Conservation (phyloP, 2,797 vertebrate species). For the Lagorchestes hirsutus region DNA sequence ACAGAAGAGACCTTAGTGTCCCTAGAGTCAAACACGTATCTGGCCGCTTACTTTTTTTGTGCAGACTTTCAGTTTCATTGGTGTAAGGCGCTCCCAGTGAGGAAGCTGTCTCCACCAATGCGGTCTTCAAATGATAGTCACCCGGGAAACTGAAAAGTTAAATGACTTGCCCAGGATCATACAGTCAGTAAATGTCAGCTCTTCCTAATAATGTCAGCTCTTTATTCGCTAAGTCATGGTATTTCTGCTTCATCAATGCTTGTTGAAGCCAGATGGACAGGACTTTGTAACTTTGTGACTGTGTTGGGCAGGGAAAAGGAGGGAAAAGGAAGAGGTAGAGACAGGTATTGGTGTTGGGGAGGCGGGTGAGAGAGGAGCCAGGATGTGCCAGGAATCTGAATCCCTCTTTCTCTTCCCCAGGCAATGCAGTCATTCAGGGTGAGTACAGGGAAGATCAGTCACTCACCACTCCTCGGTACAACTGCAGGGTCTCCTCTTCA, state of each 20-base stretch:
- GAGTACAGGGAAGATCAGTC: background rate
- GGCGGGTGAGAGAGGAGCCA: background rate
- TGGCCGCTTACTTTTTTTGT: background rate
- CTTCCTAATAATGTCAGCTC: background rate
- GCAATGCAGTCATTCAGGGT: background rate
- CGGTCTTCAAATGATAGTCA: background rate
- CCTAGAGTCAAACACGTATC: background rate
- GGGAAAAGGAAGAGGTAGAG: background rate
- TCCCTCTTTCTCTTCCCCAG: background rate
- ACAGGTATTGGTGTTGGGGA: background rate
- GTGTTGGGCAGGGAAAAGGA: background rate
- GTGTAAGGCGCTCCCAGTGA: background rate
- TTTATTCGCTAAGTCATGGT: background rate
- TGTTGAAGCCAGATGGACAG: background rate
- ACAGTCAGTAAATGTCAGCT: background rate
- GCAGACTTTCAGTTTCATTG: background rate
- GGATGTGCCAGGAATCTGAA: background rate
- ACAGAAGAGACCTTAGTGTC: background rate
- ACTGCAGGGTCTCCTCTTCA: conserved; percentile 88
- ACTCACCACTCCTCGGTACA: conserved; percentile 93
- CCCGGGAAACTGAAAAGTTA: background rate
- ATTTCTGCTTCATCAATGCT: background rate
- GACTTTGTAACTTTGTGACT: background rate
- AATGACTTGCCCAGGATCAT: background rate
- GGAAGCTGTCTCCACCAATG: background rate